Conservation (phyloP, 2,888 invertebrate species). For the Amorpha juglandis region DNA sequence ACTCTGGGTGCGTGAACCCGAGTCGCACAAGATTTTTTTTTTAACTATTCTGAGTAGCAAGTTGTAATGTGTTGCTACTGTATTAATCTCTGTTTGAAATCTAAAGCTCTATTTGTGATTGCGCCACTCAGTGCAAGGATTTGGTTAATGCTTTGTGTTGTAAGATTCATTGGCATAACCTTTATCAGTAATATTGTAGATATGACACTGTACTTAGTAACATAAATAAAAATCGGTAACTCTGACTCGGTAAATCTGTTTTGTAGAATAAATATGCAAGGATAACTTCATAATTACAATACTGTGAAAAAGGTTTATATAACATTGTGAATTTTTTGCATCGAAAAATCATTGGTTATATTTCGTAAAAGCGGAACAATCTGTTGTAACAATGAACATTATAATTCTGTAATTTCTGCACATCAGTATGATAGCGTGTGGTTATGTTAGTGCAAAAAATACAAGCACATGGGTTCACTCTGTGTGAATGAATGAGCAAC, state of each 20-base stretch:
- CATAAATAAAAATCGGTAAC: no score
- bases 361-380: not conserved
- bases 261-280: not conserved
- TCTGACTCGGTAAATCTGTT: no score
- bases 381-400: constrained; percentile 1
- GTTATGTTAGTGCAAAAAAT: constrained; percentile 3
- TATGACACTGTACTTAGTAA: not conserved
- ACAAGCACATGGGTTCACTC: constrained; percentile 37
- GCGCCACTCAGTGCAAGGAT: not conserved
- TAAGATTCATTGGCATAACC: not conserved
- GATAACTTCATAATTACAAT: not conserved
- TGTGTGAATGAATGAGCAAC: constrained; percentile 57
- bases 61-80: not conserved
- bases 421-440: not conserved
- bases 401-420: not conserved
- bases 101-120: constrained; percentile 3
- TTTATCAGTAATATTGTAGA: not conserved
- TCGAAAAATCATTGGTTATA: not conserved
- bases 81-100: constrained; percentile 10
- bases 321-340: not conserved
- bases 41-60: not conserved
- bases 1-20: no score
- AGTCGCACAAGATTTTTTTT: not conserved
- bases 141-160: no score
- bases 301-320: not conserved